Evolutionary conservation across 2,797 vertebrate species (phyloP).

Genomic region (Eremophila alpestris): DNA sequence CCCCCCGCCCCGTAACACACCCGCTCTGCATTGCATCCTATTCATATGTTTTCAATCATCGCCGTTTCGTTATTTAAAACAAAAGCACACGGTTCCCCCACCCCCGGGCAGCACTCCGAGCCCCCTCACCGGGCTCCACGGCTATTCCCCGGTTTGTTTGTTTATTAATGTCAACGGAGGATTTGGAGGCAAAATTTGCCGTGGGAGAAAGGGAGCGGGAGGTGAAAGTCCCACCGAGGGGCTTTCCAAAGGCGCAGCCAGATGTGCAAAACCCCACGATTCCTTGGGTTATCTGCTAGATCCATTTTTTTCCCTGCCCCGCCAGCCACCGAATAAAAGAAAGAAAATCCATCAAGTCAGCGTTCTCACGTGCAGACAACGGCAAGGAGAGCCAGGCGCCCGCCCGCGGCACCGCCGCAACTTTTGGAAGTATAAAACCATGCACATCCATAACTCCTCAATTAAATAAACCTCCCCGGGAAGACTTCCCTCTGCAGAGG

Average conservation of each 20-base stretch:
- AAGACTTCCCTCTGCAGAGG: not conserved
- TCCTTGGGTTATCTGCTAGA: conserved; percentile 11
- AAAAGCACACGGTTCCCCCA: conserved; percentile 4
- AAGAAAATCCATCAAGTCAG: conserved; percentile 49
- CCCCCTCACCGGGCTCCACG: not conserved
- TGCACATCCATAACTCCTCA: not conserved
- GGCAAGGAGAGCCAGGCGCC: conserved; percentile 11
- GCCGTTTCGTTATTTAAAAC: conserved; percentile 47
- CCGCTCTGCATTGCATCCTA: conserved; percentile 40
- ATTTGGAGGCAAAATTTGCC: not conserved
- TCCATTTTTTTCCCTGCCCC: conserved; percentile 9
- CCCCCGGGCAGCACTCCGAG: not conserved
- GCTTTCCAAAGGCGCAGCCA: conserved; percentile 28
- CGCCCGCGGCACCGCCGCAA: conserved; percentile 31
- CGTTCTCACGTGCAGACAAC: conserved; percentile 56
- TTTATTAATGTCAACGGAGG: conserved; percentile 41
- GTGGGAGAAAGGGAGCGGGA: conserved; percentile 21
- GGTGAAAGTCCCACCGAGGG: conserved; percentile 33
- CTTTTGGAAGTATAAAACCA: conserved; percentile 51
- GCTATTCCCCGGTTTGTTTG: conserved; percentile 29
- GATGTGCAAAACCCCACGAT: conserved; percentile 33
- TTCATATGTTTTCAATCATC: conserved; percentile 69
- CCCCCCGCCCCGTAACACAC: not conserved
- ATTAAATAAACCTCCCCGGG: not conserved
- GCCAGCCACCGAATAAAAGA: conserved; percentile 38